phyloP scores from a whole-genome alignment of 2,888 invertebrate species.

The Oxyscelio sp. region DNA sequence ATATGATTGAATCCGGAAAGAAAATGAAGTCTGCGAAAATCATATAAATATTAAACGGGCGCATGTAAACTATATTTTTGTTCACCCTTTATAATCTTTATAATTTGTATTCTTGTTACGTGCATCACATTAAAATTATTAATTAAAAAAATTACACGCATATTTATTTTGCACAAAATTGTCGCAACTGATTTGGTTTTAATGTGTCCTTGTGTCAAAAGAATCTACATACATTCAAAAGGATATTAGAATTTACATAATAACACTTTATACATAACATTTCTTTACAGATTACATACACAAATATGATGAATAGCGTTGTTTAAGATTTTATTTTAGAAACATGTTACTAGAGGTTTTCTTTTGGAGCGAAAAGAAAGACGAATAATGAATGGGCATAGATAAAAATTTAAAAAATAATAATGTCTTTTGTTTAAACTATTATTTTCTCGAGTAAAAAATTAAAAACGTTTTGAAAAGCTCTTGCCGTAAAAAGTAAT shows the following conservation, averaged over 20 bases:
- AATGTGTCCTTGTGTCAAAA: slow-evolving; percentile 5
- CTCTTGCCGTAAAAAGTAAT: too few species aligned
- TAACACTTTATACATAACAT: slow-evolving; percentile 48
- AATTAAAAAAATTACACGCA: slow-evolving; percentile 10
- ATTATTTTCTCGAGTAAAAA: too few species aligned
- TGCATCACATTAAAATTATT: slow-evolving; percentile 27
- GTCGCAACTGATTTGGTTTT: slow-evolving; percentile 27
- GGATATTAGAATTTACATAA: slow-evolving; percentile 60
- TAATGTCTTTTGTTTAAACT: neutral
- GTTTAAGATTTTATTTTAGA: slow-evolving; percentile 29
- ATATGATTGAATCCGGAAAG: slow-evolving; percentile 73
- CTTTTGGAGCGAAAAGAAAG: neutral
- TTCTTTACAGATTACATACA: slow-evolving; percentile 40
- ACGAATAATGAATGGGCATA: neutral
- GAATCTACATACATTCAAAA: slow-evolving; percentile 51
- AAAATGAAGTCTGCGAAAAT: slow-evolving; percentile 61
- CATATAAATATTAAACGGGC: slow-evolving; percentile 66
- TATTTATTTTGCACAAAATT: slow-evolving; percentile 24
- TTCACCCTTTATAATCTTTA: neutral
- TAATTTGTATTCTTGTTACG: slow-evolving; percentile 8
- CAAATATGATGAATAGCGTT: slow-evolving; percentile 29
- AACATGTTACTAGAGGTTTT: neutral
- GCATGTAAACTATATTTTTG: slow-evolving; percentile 53
- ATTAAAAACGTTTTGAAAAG: too few species aligned
- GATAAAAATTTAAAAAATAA: too few species aligned